phyloP scores from a whole-genome alignment of 2,888 invertebrate species.

The Panopea generosa region DNA sequence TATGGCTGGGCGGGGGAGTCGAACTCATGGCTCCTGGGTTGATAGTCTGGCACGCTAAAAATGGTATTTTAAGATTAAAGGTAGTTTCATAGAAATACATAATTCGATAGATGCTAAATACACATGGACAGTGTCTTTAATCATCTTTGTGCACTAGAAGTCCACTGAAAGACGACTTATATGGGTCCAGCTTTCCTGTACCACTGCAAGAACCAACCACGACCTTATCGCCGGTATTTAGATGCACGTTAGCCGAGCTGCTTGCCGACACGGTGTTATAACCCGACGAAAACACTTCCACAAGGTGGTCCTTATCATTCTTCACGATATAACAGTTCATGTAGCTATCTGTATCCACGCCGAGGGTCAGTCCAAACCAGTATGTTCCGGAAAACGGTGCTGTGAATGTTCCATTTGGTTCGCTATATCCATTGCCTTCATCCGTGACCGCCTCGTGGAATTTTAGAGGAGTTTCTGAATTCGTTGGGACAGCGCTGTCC shows the following conservation, averaged over 20 bases:
- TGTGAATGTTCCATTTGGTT: constrained; percentile 14
- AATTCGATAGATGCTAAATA: too few relatives aligned
- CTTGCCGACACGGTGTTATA: constrained; percentile 24
- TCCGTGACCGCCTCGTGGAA: constrained; percentile 17
- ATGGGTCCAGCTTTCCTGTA: constrained; percentile 23
- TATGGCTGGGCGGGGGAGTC: too few relatives aligned
- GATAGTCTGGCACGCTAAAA: too few relatives aligned
- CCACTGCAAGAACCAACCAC: constrained; percentile 20
- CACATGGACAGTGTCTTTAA: too few relatives aligned
- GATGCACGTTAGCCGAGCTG: constrained; percentile 15
- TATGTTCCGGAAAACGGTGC: constrained; percentile 32
- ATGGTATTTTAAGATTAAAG: too few relatives aligned
- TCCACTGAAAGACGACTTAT: constrained; percentile 36
- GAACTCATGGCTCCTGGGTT: too few relatives aligned
- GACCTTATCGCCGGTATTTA: constrained; percentile 21
- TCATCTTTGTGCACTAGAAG: constrained; percentile 18
- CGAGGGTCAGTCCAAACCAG: constrained; percentile 34
- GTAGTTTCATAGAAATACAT: too few relatives aligned
- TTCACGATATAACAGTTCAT: constrained; percentile 41
- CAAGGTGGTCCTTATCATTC: constrained; percentile 17
- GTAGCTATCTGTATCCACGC: constrained; percentile 18
- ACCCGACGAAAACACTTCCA: constrained; percentile 31
- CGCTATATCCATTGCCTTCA: constrained; percentile 23
- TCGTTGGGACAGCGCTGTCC: background rate
- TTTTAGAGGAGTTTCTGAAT: constrained; percentile 8